These are phyloP conservation scores for Sylvicola cinctus DNA, from an alignment of 2,888 invertebrate species.

Conservation along the genomic window DNA sequence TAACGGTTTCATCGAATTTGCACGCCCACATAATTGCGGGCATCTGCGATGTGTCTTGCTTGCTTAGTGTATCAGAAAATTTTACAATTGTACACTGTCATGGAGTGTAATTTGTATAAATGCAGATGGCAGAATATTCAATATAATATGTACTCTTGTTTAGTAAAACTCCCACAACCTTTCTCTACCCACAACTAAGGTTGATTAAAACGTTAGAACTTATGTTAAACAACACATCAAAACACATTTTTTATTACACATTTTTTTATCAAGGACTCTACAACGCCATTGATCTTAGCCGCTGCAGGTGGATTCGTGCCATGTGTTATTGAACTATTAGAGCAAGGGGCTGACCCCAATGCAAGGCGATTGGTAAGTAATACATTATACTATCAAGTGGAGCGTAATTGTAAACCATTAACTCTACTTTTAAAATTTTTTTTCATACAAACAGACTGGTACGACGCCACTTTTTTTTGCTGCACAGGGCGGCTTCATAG, in stretches of 20 bases:
- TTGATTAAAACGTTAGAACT: too few relatives aligned
- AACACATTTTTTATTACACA: constrained; percentile 1
- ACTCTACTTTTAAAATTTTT: constrained; percentile 5
- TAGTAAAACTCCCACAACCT: too few relatives aligned
- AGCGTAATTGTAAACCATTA: background rate
- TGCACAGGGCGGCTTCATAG: constrained; percentile 76
- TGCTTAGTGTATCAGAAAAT: too few relatives aligned
- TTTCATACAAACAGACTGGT: constrained; percentile 62
- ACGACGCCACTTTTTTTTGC: constrained; percentile 88
- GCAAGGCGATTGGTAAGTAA: constrained; percentile 51
- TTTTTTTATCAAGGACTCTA: constrained; percentile 56
- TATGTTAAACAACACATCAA: too few relatives aligned
- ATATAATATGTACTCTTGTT: too few relatives aligned
- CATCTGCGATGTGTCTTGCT: too few relatives aligned
- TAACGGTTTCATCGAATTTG: too few relatives aligned
- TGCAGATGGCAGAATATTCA: too few relatives aligned
- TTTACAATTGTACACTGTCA: too few relatives aligned
- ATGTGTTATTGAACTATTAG: constrained; percentile 67
- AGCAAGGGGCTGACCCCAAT: constrained; percentile 80
- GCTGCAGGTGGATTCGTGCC: constrained; percentile 79
- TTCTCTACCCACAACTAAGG: too few relatives aligned
- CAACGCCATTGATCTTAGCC: constrained; percentile 79
- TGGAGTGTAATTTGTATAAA: too few relatives aligned
- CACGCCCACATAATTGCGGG: too few relatives aligned
- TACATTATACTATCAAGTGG: background rate